Base-by-base conservation (phyloP, 2,113 vertebrate species). In the Myocastor coypus region DNA sequence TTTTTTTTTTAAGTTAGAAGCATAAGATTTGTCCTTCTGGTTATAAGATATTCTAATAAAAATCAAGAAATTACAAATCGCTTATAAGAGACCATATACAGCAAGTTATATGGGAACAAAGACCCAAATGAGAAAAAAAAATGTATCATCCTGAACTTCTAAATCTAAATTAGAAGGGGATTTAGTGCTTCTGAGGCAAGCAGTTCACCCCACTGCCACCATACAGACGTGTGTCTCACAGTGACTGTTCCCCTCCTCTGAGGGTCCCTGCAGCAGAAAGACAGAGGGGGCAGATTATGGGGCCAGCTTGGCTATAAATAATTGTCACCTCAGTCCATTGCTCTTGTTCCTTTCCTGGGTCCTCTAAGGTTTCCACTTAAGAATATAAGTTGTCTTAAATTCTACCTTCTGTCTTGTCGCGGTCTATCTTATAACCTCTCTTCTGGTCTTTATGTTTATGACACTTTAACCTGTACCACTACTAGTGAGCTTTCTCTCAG, bases 51-150 rank as follows among this genome's bases (percentile, higher is more conserved):
- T 71, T 9, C 57, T 40, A 91, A 83, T 16, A 50, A 68, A n/a
- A 95, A 71, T 55, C 87, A 63, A 96, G 86, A 96, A 94, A 94
- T 55, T 92, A 52, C 16, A 85, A 92, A 73, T 59, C 91, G 37
- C 78, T 94, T 93, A 28, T 92, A 88, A 91, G 61, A 73, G 83
- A 75, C 19, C 52, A 50, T 32, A 19, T 10, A 46, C 87, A 64
- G 69, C 61, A n/a, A 83, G 12, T 71, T 91, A 40, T 42, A 80
- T 69, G 13, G 42, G 61, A 92, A 92, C 22, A 86, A 83, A 95
- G 59, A 22, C 30, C 61, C n/a, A 78, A 68, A 14, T 50, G n/a
- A n/a, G 30, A 34, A 3, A 52, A 77, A 30, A 89, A 94, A 59
- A 20, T 10, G 52, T 86, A 13, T 73, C 28, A 50, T 85, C 37